These are phyloP conservation scores for Paramormyrops hopkinsi DNA, from an alignment of 2,797 vertebrate species.

Conservation along the genomic window DNA sequence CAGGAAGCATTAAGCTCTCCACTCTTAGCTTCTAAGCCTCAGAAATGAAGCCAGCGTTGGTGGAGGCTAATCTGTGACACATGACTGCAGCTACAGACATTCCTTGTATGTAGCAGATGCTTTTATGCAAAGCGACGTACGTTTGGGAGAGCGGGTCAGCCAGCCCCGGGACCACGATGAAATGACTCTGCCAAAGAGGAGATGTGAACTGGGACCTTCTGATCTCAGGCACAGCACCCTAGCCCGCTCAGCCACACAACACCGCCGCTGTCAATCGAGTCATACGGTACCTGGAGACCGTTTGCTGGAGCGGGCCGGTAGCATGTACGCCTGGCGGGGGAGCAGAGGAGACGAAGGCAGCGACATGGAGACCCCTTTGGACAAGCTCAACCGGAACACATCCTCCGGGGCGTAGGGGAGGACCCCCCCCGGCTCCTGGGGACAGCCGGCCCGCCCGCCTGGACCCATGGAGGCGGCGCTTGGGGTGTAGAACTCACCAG, in stretches of 20 bases:
- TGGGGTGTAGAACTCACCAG: constrained; percentile 62
- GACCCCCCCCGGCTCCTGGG: constrained; percentile 42
- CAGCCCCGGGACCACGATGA: neutral
- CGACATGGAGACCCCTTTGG: constrained; percentile 86
- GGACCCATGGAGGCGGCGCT: constrained; percentile 48
- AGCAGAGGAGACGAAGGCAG: constrained; percentile 93
- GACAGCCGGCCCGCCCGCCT: constrained; percentile 38
- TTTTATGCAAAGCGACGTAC: neutral
- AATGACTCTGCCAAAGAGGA: neutral
- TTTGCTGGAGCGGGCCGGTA: constrained; percentile 67
- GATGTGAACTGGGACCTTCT: neutral
- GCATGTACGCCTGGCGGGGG: constrained; percentile 72
- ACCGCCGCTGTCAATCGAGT: neutral
- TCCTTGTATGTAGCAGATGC: neutral
- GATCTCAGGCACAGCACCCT: neutral
- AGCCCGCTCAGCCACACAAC: neutral
- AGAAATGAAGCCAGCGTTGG: neutral
- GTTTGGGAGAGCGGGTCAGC: neutral
- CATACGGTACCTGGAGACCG: constrained; percentile 79
- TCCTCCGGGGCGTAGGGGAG: constrained; percentile 47
- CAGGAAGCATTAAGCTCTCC: neutral
- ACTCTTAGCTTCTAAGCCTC: neutral
- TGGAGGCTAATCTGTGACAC: neutral
- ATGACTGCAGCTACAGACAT: neutral
- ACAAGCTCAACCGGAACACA: constrained; percentile 56